A percentile compares a stretch with the other conserved stretches of the same genome.
These are phyloP conservation scores for Conus canariensis DNA, from an alignment of 2,888 invertebrate genomes.

Conservation along the genomic window DNA sequence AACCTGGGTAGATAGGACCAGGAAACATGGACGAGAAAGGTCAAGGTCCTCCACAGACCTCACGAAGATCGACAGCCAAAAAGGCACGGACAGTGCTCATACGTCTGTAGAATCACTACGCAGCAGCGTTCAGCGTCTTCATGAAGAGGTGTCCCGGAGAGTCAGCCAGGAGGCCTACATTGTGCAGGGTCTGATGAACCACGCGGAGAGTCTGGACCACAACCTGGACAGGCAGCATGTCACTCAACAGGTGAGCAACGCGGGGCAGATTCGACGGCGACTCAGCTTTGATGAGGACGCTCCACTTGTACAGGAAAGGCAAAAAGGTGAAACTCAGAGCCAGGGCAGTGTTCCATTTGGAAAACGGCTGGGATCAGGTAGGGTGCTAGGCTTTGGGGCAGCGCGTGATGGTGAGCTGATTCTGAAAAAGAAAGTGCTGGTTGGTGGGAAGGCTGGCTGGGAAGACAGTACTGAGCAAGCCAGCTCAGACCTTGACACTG, in stretches of 20 bases:
- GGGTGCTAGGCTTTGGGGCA: background rate
- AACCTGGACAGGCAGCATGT: background rate
- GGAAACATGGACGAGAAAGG: background rate
- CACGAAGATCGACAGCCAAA: background rate
- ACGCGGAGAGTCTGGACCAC: background rate
- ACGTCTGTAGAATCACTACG: conserved; percentile 14
- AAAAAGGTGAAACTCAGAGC: background rate
- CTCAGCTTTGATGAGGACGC: conserved; percentile 33
- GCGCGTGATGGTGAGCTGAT: background rate
- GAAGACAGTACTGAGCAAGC: background rate
- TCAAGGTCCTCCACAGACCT: conserved; percentile 24
- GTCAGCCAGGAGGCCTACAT: conserved; percentile 39
- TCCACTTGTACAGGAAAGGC: background rate
- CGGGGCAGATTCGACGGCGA: background rate
- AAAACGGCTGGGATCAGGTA: background rate
- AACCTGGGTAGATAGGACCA: background rate
- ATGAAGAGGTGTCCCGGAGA: conserved; percentile 28
- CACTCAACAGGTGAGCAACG: background rate
- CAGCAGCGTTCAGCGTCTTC: conserved; percentile 33
- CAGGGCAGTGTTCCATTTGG: conserved; percentile 1
- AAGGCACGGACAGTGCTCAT: background rate
- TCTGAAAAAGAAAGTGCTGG: background rate
- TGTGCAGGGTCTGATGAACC: conserved; percentile 34
- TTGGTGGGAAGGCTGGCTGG: background rate
- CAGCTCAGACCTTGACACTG: background rate